phyloP scores from a whole-genome alignment of 2,888 invertebrate genomes.

The Craniophora ligustri region DNA sequence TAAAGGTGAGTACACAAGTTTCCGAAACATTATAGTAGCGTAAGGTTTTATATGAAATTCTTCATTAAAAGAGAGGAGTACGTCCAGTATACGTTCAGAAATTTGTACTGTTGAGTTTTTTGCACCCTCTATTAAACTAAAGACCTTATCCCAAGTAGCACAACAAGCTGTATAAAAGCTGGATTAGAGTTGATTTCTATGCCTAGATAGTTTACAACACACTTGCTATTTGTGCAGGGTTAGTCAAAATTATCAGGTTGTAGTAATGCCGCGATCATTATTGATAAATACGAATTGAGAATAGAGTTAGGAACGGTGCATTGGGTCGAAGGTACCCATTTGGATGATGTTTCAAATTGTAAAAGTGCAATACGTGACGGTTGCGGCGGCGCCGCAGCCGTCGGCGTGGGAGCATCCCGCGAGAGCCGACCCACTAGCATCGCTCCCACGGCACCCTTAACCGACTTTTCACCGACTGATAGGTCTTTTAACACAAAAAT shows the following conservation, averaged over 20 bases:
- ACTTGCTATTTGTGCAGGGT: constrained; percentile 16
- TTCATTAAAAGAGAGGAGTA: background rate
- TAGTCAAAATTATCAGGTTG: constrained; percentile 15
- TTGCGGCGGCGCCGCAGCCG: constrained; percentile 7
- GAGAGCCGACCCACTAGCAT: constrained; percentile 55
- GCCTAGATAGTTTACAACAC: too few species aligned
- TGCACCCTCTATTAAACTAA: too few species aligned
- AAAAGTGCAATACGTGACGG: constrained; percentile 57
- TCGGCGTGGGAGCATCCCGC: constrained; percentile 59
- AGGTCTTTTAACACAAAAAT: background rate
- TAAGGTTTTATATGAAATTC: background rate
- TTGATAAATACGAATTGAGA: constrained; percentile 22
- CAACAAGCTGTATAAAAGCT: too few species aligned
- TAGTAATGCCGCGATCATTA: constrained; percentile 6
- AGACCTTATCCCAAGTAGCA: too few species aligned
- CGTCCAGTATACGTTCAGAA: background rate
- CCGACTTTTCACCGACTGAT: constrained; percentile 28
- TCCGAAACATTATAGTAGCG: background rate
- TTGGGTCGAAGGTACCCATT: constrained; percentile 33
- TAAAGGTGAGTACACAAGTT: background rate
- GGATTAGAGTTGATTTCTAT: too few species aligned
- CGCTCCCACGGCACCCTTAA: constrained; percentile 60
- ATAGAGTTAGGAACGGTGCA: constrained; percentile 11
- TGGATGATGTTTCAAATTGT: constrained; percentile 50
- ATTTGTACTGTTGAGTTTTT: too few species aligned